Evolutionary conservation across 2,888 invertebrate species (phyloP), one percentile per base, ranked within the genome.

Genomic region (Xanthorhoe designata): DNA sequence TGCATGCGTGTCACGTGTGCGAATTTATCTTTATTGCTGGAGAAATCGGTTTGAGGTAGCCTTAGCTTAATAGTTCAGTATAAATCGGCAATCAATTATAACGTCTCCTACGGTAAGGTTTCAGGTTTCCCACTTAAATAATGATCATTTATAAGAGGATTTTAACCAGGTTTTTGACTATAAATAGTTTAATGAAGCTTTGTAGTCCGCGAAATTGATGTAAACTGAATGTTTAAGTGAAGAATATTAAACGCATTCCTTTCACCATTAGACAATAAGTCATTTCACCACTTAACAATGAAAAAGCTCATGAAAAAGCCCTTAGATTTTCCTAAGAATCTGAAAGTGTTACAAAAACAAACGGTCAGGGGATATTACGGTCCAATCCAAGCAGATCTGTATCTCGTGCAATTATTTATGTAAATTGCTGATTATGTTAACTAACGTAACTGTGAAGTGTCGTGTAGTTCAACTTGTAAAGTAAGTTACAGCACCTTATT

Each of bases 351-450:
- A 24, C 24, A 24, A 24, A 24, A 3, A 24, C 24, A 50, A 13
- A 56, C 4, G 24, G 8, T 24, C n/a, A 56, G 32, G 45, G 45
- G 56, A 56, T 47, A 47, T 47, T 9, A 29, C 29, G 17, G 18
- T 58, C 49, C 49, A 17, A 32, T 17, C 10, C 18, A 32, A 47
- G 45, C 13, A 35, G 58, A 59, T 59, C 10, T 32, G 49, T 53
- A 63, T 51, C 45, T 15, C 35, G 78, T 82, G 81, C 83, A 82
- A 81, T 81, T 32, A 32, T 86, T 86, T 83, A 86, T 85, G 84
- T 78, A 79, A 84, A 85, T 74, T 75, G 56, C 70, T 68, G 66
- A 71, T 68, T 64, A 68, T 66, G 77, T 78, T 74, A 78, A 79
- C 75, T 77, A 76, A 74, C 75, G 71, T 75, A 75, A 76, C 74